These are phyloP conservation scores for Pluvialis apricaria DNA, from an alignment of 2,113 vertebrate species.

Conservation along the genomic window DNA sequence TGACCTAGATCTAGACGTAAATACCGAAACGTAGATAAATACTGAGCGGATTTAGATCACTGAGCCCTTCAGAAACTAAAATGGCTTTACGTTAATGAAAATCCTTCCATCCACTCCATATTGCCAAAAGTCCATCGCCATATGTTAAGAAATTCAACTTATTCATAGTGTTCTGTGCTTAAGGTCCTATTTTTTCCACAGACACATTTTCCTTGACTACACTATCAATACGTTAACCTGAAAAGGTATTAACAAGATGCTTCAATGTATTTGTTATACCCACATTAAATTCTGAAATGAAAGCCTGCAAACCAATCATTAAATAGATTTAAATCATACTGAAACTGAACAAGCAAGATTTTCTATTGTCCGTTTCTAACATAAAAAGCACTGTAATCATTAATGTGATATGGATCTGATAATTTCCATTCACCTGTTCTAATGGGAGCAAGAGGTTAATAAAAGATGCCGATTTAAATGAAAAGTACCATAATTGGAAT, in stretches of 20 bases:
- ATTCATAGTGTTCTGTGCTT: neutral
- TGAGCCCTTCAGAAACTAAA: constrained; percentile 30
- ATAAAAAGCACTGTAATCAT: neutral
- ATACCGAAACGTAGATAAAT: neutral
- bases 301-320: neutral
- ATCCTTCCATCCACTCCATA: neutral
- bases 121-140: neutral
- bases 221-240: neutral
- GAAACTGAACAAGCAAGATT: neutral
- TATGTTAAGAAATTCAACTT: constrained; percentile 14
- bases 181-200: neutral
- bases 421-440: neutral
- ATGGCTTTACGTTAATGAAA: constrained; percentile 39
- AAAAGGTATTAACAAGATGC: neutral
- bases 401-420: neutral
- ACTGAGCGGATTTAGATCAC: constrained; percentile 22
- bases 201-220: neutral
- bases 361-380: neutral
- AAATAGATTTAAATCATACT: neutral
- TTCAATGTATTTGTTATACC: neutral
- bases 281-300: neutral
- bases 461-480: neutral
- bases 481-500: neutral
- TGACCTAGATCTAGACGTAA: neutral
- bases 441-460: neutral